A percentile compares a stretch with the other conserved stretches of the same genome.
Conservation (phyloP, 2,113 vertebrate species). For the Pollimyrus isidori region DNA sequence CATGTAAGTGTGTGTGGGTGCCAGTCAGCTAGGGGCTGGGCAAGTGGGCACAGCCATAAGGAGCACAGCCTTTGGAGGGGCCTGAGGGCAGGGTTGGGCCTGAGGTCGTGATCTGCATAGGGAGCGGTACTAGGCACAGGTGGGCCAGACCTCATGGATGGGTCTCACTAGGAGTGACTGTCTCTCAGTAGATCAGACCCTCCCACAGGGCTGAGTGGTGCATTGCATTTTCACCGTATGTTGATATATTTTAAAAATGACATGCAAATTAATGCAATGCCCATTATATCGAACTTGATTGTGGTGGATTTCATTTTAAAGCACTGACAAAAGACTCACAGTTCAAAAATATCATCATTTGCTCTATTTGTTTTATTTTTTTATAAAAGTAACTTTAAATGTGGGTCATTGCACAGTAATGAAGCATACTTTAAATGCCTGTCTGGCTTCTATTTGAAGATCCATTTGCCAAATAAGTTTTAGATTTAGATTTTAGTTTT, state of each 20-base stretch:
- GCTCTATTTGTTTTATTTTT: neutral
- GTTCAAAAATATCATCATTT: neutral
- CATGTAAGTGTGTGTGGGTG: neutral
- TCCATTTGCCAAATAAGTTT: neutral
- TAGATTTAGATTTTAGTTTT: too few species aligned
- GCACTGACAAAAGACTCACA: neutral
- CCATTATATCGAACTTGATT: neutral
- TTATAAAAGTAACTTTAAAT: neutral
- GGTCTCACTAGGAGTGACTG: slow-evolving; percentile 31
- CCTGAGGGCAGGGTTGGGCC: too few species aligned
- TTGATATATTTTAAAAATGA: neutral
- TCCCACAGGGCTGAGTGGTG: slow-evolving; percentile 30
- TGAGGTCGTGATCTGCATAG: neutral
- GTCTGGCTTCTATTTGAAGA: neutral
- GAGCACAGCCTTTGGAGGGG: neutral
- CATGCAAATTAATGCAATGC: neutral
- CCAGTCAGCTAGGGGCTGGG: neutral
- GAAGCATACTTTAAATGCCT: neutral
- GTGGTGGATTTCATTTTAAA: neutral
- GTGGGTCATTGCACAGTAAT: neutral
- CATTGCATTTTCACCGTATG: neutral
- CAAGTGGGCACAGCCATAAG: neutral
- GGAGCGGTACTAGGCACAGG: slow-evolving; percentile 6
- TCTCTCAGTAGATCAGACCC: slow-evolving; percentile 23
- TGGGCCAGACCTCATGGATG: slow-evolving; percentile 27